Conservation (phyloP, 1,140 invertebrate species). For the Onthophagus taurus region DNA sequence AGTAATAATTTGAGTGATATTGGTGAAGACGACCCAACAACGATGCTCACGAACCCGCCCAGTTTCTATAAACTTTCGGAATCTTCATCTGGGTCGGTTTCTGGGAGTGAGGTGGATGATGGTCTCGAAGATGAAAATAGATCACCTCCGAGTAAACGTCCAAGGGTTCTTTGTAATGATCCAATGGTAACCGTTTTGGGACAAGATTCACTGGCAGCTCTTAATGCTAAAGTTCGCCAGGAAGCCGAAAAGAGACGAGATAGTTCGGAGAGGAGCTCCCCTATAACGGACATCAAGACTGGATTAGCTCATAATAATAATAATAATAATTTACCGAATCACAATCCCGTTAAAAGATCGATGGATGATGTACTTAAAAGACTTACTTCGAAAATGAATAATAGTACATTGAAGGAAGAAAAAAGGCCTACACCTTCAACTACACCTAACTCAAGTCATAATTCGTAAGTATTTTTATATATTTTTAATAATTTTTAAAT, state of each 20-base stretch:
- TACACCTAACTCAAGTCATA: constrained; percentile 38
- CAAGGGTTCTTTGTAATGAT: constrained; percentile 24
- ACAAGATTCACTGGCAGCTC: constrained; percentile 14
- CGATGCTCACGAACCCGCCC: constrained; percentile 36
- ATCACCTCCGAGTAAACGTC: constrained; percentile 33
- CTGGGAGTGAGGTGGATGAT: constrained; percentile 47
- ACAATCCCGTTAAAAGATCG: constrained; percentile 52
- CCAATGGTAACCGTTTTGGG: constrained; percentile 10
- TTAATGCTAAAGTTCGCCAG: constrained; percentile 39
- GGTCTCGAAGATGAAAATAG: constrained; percentile 46
- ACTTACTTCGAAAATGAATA: constrained; percentile 70
- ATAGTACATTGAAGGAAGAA: constrained; percentile 54
- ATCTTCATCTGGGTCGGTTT: constrained; percentile 43
- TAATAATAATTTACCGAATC: constrained; percentile 42
- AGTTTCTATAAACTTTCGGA: constrained; percentile 48
- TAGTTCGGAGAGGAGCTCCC: constrained; percentile 60
- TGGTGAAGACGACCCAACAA: constrained; percentile 39
- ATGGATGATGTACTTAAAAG: constrained; percentile 81
- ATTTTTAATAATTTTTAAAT: no score
- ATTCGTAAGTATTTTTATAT: constrained; percentile 33
- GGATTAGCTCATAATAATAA: constrained; percentile 42
- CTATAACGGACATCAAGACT: constrained; percentile 49
- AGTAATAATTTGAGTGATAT: constrained; percentile 37
- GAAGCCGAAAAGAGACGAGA: constrained; percentile 41
- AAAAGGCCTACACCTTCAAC: constrained; percentile 56